phyloP scores from a whole-genome alignment of 1,140 invertebrate species.

The Diorhabda elongata region DNA sequence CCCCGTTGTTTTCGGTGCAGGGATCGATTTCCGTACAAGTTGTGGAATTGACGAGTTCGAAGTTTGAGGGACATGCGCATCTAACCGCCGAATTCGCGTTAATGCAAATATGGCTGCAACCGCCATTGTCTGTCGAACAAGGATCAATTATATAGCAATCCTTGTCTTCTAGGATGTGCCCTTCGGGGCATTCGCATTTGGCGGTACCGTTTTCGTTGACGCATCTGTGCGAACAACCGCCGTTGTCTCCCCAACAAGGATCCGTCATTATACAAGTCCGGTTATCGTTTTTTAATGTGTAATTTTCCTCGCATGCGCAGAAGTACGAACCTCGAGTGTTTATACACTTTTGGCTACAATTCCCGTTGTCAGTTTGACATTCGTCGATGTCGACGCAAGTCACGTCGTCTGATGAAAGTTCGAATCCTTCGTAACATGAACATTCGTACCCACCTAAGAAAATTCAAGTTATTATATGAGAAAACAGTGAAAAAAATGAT shows the following conservation, averaged over 20 bases:
- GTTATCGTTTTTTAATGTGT: conserved; percentile 43
- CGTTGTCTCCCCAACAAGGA: conserved; percentile 55
- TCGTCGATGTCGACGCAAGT: conserved; percentile 62
- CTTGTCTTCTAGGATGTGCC: conserved; percentile 50
- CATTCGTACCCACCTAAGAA: conserved; percentile 55
- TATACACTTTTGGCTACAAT: conserved; percentile 60
- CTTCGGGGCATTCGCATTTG: conserved; percentile 52
- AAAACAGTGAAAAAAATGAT: too few species aligned
- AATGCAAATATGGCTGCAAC: conserved; percentile 55
- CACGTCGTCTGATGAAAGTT: conserved; percentile 46
- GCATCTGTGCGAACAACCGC: conserved; percentile 64
- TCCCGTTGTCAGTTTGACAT: conserved; percentile 52
- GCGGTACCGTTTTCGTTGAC: conserved; percentile 58
- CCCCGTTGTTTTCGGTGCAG: conserved; percentile 52
- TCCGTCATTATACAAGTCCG: conserved; percentile 36
- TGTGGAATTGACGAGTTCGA: conserved; percentile 40
- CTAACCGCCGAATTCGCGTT: conserved; percentile 47
- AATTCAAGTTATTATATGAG: too few species aligned
- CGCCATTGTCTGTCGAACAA: conserved; percentile 52
- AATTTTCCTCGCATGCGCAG: conserved; percentile 54
- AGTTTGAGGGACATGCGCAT: conserved; percentile 77
- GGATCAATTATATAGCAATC: conserved; percentile 54
- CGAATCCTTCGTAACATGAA: conserved; percentile 55
- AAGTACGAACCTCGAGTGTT: conserved; percentile 61
- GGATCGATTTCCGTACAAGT: conserved; percentile 23